A percentile compares a stretch with the other conserved stretches of the same genome.
Evolutionary conservation across 2,888 invertebrate genomes (phyloP).

Genomic region (Magallana nippona): DNA sequence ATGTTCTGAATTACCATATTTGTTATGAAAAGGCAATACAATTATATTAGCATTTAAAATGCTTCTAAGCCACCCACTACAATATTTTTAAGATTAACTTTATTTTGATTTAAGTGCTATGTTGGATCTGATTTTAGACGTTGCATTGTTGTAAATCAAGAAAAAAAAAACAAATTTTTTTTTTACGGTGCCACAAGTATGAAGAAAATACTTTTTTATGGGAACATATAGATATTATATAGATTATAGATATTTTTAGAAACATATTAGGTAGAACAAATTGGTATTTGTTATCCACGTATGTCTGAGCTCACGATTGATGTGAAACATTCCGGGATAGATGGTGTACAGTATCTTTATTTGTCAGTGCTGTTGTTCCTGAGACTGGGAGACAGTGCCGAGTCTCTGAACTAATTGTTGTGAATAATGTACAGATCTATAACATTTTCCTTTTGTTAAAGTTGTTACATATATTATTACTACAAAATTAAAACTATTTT

Average conservation of each 20-base stretch:
- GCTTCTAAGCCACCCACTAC: too few species aligned
- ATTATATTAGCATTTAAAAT: too few species aligned
- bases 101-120: not conserved
- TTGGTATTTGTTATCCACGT: not conserved
- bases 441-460: conserved; percentile 30
- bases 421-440: conserved; percentile 16
- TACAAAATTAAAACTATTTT: conserved; percentile 6
- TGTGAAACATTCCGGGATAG: too few species aligned
- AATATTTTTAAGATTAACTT: too few species aligned
- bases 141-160: not conserved
- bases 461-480: conserved; percentile 28
- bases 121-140: not conserved
- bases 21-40: too few species aligned
- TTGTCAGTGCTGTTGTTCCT: conserved; percentile 6
- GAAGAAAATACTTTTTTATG: too few species aligned
- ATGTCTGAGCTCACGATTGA: too few species aligned
- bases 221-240: too few species aligned
- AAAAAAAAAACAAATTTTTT: not conserved
- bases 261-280: not conserved
- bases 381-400: not conserved
- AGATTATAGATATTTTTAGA: too few species aligned
- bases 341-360: not conserved
- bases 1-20: too few species aligned
- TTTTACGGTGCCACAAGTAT: too few species aligned
- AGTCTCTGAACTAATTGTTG: not conserved